Base-by-base conservation (phyloP, 2,113 vertebrate species). In the Dasyprocta punctata region DNA sequence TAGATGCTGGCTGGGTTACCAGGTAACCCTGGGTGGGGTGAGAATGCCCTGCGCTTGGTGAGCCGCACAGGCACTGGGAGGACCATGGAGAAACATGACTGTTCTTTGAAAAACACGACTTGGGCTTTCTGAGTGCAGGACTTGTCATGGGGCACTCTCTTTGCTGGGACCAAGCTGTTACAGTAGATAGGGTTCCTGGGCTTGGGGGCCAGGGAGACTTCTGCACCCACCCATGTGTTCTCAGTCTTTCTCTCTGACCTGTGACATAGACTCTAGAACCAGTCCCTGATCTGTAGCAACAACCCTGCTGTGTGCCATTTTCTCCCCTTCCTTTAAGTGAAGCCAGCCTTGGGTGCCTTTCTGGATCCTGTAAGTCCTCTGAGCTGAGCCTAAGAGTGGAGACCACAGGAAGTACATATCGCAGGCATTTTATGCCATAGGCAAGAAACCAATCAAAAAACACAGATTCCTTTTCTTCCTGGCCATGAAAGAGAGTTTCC, bases 141-240 rank as follows among this genome's bases (percentile, higher is more conserved):
- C 44, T n/a, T 5, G 1, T 7, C 9, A 5, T 4, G 0, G 52
- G 52, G 14, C 0, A 0, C 28, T 44, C 20, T 14, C 5, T 2
- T 75, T 28, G 1, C 6, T 1, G 58, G 19, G 54, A 12, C n/a
- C 3, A 22, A 80, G 12, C 30, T 60, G n/a, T 81, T 5, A 5
- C 7, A 5, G 0, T 12, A 10, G 26, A 38, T 47, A 19, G 24
- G 4, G 5, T 49, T 24, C 86, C 8, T 14, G 7, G 20, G 7
- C 10, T 1, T 10, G 47, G 89, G 41, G 22, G 16, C 38, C 38
- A 9, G 38, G 49, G 61, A 44, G 38, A 24, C 33, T 10, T 26
- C 30, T 49, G n/a, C 11, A 36, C 19, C 28, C 14, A 5, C 19
- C 38, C 33, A 20, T 44, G 4, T 58, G 69, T n/a, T 28, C 20